Percentiles rank a stretch among this genome's conserved stretches.
These are phyloP conservation scores for Emydoidea blandingii DNA, from an alignment of 2,797 vertebrate species.

Conservation along the genomic window DNA sequence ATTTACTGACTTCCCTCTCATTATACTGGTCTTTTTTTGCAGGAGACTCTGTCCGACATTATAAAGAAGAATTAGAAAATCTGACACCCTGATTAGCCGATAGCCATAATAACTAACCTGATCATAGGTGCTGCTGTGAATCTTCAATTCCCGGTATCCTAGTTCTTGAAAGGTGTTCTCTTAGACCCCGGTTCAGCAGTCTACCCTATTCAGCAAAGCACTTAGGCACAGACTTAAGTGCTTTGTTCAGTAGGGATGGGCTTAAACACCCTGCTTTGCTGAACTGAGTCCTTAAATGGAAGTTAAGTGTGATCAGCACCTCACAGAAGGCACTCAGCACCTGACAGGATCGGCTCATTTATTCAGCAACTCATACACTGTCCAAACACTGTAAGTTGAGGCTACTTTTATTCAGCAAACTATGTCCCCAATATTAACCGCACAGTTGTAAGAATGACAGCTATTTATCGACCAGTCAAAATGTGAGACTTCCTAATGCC, in stretches of 20 bases:
- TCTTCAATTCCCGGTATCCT: neutral
- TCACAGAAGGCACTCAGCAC: neutral
- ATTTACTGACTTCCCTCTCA: neutral
- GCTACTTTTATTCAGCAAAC: neutral
- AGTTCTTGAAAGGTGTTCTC: neutral
- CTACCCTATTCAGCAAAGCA: neutral
- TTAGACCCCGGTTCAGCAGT: constrained; percentile 10
- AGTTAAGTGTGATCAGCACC: neutral
- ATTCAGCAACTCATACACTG: neutral
- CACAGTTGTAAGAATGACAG: neutral
- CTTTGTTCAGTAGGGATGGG: neutral
- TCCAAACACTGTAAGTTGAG: neutral
- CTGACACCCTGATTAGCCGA: too few species aligned
- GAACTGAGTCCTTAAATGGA: neutral
- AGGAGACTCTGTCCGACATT: neutral
- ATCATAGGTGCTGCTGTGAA: neutral
- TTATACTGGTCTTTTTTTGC: neutral
- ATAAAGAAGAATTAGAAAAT: too few species aligned
- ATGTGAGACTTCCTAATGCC: constrained; percentile 15
- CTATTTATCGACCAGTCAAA: constrained; percentile 40
- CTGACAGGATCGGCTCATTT: neutral
- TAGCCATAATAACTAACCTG: fast-evolving
- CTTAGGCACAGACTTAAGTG: neutral
- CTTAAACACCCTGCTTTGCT: constrained; percentile 14
- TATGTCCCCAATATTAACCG: neutral